phyloP scores from a whole-genome alignment of 64 coral and sea anemone species.

The Cladopsammia gracilis region DNA sequence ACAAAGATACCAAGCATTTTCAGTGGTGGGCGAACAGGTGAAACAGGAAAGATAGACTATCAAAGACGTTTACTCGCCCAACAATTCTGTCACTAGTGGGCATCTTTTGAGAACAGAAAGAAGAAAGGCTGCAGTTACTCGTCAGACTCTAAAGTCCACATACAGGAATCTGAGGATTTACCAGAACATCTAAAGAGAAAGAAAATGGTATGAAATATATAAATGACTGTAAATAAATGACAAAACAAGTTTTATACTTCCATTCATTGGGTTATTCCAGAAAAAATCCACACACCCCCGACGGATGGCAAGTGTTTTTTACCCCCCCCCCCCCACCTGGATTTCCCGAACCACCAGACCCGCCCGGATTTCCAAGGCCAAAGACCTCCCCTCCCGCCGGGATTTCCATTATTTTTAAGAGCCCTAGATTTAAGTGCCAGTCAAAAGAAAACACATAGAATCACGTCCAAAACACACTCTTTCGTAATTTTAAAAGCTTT shows the following conservation, averaged over 20 bases:
- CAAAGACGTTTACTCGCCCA: constrained; percentile 28
- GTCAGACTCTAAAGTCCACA: constrained; percentile 19
- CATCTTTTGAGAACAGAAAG: constrained; percentile 15
- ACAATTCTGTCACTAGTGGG: constrained; percentile 49
- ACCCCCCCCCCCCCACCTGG: too few species aligned
- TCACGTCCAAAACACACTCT: too few species aligned
- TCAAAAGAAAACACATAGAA: too few species aligned
- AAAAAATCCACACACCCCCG: too few species aligned
- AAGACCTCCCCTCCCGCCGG: too few species aligned
- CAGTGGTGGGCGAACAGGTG: constrained; percentile 42
- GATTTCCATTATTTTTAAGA: too few species aligned
- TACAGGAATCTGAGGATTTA: constrained; percentile 14
- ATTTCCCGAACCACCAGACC: too few species aligned
- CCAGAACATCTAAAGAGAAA: constrained; percentile 34
- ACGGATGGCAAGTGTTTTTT: too few species aligned
- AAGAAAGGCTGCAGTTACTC: constrained; percentile 14
- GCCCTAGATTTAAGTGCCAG: too few species aligned
- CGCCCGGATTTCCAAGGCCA: too few species aligned
- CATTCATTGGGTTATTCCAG: background rate
- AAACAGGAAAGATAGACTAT: constrained; percentile 35
- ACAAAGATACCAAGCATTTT: constrained; percentile 37
- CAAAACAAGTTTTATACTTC: background rate
- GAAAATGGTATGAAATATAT: constrained; percentile 44
- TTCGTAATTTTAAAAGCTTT: too few species aligned
- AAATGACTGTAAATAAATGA: background rate